Base-by-base conservation (phyloP, 2,113 vertebrate species). In the Sigmodon hispidus region DNA sequence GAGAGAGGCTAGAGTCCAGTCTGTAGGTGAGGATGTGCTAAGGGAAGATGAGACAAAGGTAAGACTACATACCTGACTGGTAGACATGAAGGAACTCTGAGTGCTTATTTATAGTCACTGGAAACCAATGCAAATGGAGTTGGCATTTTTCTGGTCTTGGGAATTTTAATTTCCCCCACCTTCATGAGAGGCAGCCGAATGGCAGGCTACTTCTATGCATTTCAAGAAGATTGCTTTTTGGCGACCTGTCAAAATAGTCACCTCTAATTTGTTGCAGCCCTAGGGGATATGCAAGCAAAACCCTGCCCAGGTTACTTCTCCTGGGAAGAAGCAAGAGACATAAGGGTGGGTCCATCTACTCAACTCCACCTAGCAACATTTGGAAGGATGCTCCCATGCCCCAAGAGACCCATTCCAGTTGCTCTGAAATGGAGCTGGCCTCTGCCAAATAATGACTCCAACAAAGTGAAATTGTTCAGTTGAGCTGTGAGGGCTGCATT, bases 151-250 rank as follows among this genome's bases (percentile, higher is more conserved):
- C 73, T 36, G 55, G n/a, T 13, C 72, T 90, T 91, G 79, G 55
- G 24, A 7, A 61, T 94, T 83, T 93, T 50, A 34, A 70, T 94
- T 67, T 79, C 15, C 34, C 45, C 55, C 13, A 75, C 65, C 21
- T 87, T 93, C 57, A 77, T 43, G 55, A 96, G 63, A 85, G 31
- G 69, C 36, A 73, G 29, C n/a, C 93, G 79, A 94, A 94, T 75
- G 50, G 52, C 50, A 16, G 36, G 69, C 22, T 57, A 24, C 29
- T 89, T 89, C 87, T 87, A 87, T 75, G 26, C 86, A 69, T 84
- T 90, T 95, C 88, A 95, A 89, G 55, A 84, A 45, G 67, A n/a
- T 86, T 19, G 87, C 5, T 31, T 61, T 65, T 93, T 57, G 91
- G 55, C 75, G 87, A 73, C 72, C 8, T 34, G 63, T 94, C 63